Conservation (phyloP, 2,113 vertebrate genomes). For the Bambusicola thoracicus region DNA sequence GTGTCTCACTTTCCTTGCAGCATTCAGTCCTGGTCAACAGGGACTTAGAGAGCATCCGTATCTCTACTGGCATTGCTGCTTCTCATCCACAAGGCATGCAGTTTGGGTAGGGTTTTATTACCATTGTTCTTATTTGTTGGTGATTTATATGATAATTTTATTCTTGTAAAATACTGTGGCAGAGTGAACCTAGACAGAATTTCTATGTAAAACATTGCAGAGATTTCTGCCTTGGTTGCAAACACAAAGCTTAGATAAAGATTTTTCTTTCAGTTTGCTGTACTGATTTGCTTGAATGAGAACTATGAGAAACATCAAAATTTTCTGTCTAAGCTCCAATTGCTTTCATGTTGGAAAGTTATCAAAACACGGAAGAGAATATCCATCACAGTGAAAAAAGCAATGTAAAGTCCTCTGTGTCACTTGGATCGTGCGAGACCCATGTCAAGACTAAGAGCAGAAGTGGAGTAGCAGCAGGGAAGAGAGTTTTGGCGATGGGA, state of each 20-base stretch:
- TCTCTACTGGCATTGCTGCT: not conserved
- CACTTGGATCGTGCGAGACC: not conserved
- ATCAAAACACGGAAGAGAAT: not conserved
- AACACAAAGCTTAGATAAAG: not conserved
- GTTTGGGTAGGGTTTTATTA: not conserved
- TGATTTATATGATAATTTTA: not conserved
- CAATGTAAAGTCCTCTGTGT: not conserved
- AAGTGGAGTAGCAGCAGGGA: not conserved
- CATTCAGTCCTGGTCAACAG: not conserved
- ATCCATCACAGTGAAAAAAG: not conserved
- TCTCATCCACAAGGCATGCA: not conserved
- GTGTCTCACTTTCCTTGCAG: not conserved
- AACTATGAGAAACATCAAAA: not conserved
- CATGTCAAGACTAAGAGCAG: not conserved
- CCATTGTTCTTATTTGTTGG: not conserved
- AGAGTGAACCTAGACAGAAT: not conserved
- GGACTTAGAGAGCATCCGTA: not conserved
- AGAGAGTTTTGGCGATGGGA: not conserved
- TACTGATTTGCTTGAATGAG: not conserved
- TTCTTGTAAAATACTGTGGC: not conserved
- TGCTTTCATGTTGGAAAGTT: not conserved
- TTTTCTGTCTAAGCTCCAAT: not conserved
- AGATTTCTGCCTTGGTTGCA: not conserved
- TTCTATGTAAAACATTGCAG: not conserved
- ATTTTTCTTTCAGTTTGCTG: not conserved